Conservation (phyloP, 30 jellyfish, hydroid and myxozoan genomes). For the Turritopsis dohrnii region DNA sequence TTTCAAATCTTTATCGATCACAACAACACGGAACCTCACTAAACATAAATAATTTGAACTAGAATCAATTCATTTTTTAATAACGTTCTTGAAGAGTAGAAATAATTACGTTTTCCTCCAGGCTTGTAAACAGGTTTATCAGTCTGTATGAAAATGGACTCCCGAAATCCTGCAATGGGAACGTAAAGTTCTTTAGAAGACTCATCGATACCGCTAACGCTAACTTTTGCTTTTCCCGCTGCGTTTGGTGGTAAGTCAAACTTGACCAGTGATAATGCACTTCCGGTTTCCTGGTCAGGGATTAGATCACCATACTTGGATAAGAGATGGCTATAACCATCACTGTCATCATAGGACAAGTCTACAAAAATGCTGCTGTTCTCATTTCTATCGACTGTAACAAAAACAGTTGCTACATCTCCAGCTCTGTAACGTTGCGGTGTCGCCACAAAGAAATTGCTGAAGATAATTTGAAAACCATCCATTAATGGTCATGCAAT, state of each 20-base stretch:
- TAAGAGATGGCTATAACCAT: background rate
- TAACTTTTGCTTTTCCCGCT: background rate
- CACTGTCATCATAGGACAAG: background rate
- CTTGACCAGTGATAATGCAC: background rate
- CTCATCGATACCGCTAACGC: background rate
- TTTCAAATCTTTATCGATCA: slow-evolving; percentile 26
- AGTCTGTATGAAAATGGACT: slow-evolving; percentile 57
- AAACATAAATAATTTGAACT: background rate
- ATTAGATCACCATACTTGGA: background rate
- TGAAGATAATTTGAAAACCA: background rate
- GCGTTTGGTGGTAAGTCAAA: background rate
- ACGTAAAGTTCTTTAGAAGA: slow-evolving; percentile 4
- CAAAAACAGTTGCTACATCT: background rate
- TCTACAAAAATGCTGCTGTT: background rate
- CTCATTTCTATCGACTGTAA: background rate
- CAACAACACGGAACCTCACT: slow-evolving; percentile 23
- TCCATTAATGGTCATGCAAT: no score
- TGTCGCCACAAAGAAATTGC: background rate
- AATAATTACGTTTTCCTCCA: slow-evolving; percentile 74
- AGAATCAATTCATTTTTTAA: background rate
- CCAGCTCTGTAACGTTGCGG: background rate
- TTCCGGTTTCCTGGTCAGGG: background rate
- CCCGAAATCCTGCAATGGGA: background rate
- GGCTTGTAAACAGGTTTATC: slow-evolving; percentile 97
- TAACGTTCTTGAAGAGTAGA: background rate